These are phyloP conservation scores for Falco biarmicus DNA, from an alignment of 2,797 vertebrate genomes.

Conservation along the genomic window DNA sequence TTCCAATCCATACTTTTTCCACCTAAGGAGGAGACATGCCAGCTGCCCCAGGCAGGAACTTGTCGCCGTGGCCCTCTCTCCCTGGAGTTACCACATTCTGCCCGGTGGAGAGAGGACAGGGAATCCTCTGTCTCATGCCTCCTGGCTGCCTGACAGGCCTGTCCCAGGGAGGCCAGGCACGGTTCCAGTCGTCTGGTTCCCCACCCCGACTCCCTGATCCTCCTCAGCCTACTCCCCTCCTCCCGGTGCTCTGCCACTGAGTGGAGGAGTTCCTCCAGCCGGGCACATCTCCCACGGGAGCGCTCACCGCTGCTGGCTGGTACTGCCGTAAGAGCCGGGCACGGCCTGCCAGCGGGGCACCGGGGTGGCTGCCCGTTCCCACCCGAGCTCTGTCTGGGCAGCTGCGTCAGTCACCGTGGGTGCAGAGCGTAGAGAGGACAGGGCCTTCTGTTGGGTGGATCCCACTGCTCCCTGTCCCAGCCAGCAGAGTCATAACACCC, in stretches of 20 bases:
- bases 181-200: no score
- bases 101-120: not conserved
- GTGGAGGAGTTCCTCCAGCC: not conserved
- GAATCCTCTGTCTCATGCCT: not conserved
- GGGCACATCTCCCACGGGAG: no score
- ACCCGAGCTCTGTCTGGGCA: not conserved
- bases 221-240: not conserved
- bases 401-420: not conserved
- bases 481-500: not conserved
- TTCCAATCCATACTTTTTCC: not conserved
- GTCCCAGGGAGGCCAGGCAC: no score
- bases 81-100: not conserved
- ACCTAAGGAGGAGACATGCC: not conserved
- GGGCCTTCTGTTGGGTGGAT: accelerated
- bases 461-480: not conserved
- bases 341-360: no score
- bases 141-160: no score
- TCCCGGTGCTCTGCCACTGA: not conserved
- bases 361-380: no score
- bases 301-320: no score
- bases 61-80: not conserved
- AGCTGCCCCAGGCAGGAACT: not conserved
- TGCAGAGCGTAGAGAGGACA: not conserved
- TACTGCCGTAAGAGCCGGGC: no score
- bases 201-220: no score